A percentile compares a stretch with the other conserved stretches of the same genome.
Conservation (phyloP, 2,113 vertebrate genomes). For the Malurus melanocephalus region DNA sequence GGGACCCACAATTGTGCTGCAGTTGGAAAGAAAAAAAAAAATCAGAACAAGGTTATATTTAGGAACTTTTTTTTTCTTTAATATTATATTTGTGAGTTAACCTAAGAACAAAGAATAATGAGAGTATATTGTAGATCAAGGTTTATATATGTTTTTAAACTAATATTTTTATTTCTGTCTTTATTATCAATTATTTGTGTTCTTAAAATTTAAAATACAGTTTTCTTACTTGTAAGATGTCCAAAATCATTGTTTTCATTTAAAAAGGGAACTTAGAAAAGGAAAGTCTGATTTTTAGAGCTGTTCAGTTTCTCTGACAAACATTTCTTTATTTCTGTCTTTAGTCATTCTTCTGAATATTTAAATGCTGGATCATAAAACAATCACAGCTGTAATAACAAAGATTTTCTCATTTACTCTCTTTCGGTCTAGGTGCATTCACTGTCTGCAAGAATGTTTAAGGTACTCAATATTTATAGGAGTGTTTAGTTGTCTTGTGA, state of each 20-base stretch:
- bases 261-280: neutral
- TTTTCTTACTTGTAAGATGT: neutral
- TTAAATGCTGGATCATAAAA: neutral
- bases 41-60: conserved; percentile 31
- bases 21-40: conserved; percentile 26
- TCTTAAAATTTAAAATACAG: neutral
- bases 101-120: neutral
- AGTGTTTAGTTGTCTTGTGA: neutral
- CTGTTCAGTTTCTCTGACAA: neutral
- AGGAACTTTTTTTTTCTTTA: neutral
- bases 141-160: neutral
- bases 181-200: neutral
- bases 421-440: neutral
- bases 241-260: neutral
- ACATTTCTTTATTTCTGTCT: neutral
- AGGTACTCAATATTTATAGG: neutral
- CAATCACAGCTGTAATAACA: neutral
- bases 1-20: conserved; percentile 45
- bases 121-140: neutral
- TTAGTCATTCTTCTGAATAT: neutral
- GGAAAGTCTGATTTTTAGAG: neutral
- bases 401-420: neutral
- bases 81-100: neutral
- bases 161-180: neutral
- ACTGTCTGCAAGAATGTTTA: neutral